Evolutionary conservation across 2,113 vertebrate species (phyloP).

Genomic region (Aptenodytes forsteri): DNA sequence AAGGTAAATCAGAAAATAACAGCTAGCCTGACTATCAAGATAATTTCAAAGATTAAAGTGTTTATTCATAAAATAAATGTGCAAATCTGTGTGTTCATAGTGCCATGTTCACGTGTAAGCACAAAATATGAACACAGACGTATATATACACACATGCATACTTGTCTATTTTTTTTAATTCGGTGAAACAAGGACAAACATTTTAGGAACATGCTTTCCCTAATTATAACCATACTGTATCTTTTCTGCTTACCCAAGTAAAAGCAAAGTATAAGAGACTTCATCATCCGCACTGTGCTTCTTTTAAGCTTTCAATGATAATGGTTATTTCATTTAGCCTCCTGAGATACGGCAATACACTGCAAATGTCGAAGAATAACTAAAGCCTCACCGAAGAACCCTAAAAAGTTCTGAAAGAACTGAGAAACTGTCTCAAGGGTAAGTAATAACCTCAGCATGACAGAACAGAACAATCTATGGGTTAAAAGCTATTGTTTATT

Average conservation of each 20-base stretch:
- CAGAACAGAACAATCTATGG: not conserved
- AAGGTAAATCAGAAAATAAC: not conserved
- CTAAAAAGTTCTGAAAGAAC: not conserved
- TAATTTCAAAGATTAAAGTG: not conserved
- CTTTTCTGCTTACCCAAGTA: not conserved
- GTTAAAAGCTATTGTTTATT: not conserved
- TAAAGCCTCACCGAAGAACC: not conserved
- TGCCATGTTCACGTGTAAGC: not conserved
- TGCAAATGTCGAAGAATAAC: not conserved
- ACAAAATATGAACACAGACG: not conserved
- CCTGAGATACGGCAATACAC: not conserved
- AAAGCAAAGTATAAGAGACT: not conserved
- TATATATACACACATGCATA: accelerated
- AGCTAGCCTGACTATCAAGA: not conserved
- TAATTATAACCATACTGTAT: not conserved
- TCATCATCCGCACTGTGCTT: not conserved
- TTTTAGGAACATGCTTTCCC: not conserved
- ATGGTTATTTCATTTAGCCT: not conserved
- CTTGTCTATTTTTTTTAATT: not conserved
- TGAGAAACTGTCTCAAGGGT: not conserved
- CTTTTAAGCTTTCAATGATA: not conserved
- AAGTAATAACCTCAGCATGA: not conserved
- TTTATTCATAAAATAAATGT: not conserved
- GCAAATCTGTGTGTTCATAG: not conserved
- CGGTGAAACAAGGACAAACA: not conserved